These are phyloP conservation scores for Mizuhopecten yessoensis DNA, from an alignment of 1,140 invertebrate genomes.

Conservation along the genomic window DNA sequence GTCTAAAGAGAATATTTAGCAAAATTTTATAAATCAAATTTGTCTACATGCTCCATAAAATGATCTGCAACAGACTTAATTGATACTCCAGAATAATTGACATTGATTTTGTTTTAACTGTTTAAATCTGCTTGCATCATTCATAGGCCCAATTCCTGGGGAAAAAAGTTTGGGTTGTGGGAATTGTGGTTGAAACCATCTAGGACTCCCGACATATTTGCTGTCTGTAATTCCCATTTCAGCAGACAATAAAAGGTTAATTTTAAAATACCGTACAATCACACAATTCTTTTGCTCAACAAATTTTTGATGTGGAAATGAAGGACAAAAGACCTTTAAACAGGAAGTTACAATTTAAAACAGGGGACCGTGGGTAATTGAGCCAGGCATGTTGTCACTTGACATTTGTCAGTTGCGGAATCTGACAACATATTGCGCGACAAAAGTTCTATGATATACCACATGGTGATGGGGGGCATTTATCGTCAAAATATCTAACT, in stretches of 20 bases:
- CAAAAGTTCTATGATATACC: not conserved
- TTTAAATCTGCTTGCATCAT: too few relatives aligned
- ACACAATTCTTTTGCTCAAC: not conserved
- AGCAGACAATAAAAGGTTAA: not conserved
- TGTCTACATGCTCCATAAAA: too few relatives aligned
- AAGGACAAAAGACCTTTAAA: not conserved
- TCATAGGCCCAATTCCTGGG: too few relatives aligned
- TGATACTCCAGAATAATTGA: too few relatives aligned
- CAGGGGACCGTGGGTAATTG: not conserved
- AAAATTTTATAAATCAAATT: too few relatives aligned
- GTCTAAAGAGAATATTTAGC: not conserved
- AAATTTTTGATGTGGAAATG: not conserved
- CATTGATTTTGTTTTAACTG: too few relatives aligned
- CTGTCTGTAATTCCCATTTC: too few relatives aligned
- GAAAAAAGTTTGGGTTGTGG: too few relatives aligned
- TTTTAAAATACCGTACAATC: not conserved
- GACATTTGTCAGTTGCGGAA: not conserved
- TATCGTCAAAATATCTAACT: not conserved
- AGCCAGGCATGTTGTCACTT: not conserved
- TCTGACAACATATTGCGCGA: not conserved
- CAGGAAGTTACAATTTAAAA: slow-evolving; percentile 12
- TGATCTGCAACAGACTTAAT: too few relatives aligned
- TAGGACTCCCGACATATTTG: too few relatives aligned
- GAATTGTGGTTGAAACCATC: too few relatives aligned
- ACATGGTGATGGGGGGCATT: not conserved